Evolutionary conservation across 2,888 invertebrate genomes (phyloP).

Genomic region (Drosophila hamatofila): DNA sequence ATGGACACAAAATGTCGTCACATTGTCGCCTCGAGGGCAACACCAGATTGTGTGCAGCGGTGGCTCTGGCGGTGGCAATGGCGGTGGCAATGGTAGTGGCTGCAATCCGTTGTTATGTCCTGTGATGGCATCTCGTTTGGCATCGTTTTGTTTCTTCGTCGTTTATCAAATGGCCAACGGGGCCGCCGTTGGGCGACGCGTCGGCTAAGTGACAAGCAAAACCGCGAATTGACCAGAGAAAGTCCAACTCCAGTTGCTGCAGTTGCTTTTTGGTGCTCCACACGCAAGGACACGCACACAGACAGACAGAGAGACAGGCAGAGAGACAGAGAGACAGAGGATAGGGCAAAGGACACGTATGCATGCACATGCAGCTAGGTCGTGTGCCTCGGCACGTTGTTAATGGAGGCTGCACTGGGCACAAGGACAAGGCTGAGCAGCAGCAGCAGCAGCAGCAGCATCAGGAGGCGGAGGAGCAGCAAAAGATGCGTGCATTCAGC

Average conservation of each 20-base stretch:
- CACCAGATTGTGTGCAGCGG: conserved; percentile 2
- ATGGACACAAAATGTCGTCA: conserved; percentile 73
- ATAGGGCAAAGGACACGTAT: conserved; percentile 18
- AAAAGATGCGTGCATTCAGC: conserved; percentile 67
- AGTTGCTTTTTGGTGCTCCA: conserved; percentile 67
- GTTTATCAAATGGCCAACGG: conserved; percentile 81
- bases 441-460: conserved; percentile 7
- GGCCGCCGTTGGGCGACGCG: conserved; percentile 66
- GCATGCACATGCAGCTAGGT: conserved; percentile 31
- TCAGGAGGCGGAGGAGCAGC: conserved; percentile 18
- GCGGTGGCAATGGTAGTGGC: conserved; percentile 5
- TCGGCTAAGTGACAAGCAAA: conserved; percentile 83
- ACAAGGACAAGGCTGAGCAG: conserved; percentile 19
- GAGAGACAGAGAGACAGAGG: background rate
- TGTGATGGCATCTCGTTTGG: conserved; percentile 61
- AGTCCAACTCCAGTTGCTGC: conserved; percentile 65
- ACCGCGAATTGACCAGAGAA: conserved; percentile 84
- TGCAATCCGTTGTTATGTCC: conserved; percentile 49
- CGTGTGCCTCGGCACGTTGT: conserved; percentile 55
- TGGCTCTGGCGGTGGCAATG: background rate
- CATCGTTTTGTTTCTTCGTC: conserved; percentile 72
- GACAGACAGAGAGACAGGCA: background rate
- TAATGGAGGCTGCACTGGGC: conserved; percentile 38
- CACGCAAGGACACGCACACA: conserved; percentile 24
- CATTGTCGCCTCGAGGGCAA: conserved; percentile 71